Evolutionary conservation across 2,113 vertebrate species (phyloP).

Genomic region (Dromas ardeola): DNA sequence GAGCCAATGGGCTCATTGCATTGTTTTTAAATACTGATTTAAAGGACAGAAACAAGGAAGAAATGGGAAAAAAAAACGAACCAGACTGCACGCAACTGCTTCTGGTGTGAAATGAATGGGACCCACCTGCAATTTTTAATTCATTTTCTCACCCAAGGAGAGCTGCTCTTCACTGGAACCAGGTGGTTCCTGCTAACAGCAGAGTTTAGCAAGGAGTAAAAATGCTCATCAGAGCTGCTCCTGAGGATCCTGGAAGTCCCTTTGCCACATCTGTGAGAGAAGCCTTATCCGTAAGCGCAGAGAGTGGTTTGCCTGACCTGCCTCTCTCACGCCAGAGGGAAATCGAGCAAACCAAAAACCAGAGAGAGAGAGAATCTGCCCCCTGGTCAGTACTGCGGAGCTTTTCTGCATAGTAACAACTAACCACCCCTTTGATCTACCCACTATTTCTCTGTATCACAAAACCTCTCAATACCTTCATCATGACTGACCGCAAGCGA

Average conservation of each 20-base stretch:
- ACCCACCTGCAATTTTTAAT: neutral
- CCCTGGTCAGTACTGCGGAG: neutral
- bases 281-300: neutral
- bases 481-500: neutral
- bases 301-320: neutral
- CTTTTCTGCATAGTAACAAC: neutral
- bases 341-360: neutral
- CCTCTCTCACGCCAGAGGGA: neutral
- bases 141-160: neutral
- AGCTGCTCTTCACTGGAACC: neutral
- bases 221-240: neutral
- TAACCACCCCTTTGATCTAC: neutral
- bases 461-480: neutral
- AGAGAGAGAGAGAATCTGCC: neutral
- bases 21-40: neutral
- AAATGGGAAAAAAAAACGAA: too few species aligned
- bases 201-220: neutral
- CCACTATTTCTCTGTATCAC: neutral
- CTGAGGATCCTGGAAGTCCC: neutral
- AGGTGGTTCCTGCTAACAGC: neutral
- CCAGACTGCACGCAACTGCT: neutral
- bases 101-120: neutral
- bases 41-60: neutral
- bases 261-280: neutral
- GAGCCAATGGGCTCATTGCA: fast-evolving